Percentiles rank a stretch among this genome's conserved stretches.
These are phyloP conservation scores for Sinocyclocheilus grahami DNA, from an alignment of 2,113 vertebrate genomes.

Conservation along the genomic window DNA sequence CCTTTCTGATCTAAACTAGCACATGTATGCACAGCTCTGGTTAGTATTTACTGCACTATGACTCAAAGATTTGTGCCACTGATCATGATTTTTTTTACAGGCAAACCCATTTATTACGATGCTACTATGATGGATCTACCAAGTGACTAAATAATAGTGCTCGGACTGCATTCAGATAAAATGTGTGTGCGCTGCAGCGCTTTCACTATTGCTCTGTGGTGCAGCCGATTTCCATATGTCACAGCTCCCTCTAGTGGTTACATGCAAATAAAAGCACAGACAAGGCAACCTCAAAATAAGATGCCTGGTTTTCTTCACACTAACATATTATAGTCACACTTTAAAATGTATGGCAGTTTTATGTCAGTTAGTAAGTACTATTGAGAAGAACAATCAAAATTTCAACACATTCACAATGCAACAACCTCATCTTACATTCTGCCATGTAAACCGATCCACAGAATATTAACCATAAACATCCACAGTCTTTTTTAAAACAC, in stretches of 20 bases:
- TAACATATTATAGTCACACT: not conserved
- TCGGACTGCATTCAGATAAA: not conserved
- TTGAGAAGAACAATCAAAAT: not conserved
- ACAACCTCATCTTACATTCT: not conserved
- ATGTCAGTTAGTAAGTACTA: not conserved
- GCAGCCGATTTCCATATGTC: not conserved
- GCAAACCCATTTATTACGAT: not conserved
- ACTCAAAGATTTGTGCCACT: not conserved
- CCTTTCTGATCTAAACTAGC: not conserved
- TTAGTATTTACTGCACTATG: not conserved
- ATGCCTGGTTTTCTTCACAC: not conserved
- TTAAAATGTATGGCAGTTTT: not conserved
- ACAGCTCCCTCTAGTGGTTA: constrained; percentile 42
- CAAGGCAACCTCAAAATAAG: not conserved
- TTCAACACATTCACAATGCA: constrained; percentile 15
- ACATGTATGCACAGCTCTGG: not conserved
- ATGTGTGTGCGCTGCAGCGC: not conserved
- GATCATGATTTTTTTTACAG: not conserved
- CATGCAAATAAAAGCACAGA: not conserved
- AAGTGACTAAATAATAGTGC: constrained; percentile 1
- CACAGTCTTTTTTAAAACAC: constrained; percentile 28
- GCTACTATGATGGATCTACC: not conserved
- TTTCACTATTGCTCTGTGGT: not conserved
- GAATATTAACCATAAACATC: constrained; percentile 41
- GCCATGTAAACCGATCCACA: constrained; percentile 18